Percentiles rank a stretch among this genome's conserved stretches.
Evolutionary conservation across 2,797 vertebrate genomes (phyloP).

Genomic region (Tokudaia tokunoshimensis): DNA sequence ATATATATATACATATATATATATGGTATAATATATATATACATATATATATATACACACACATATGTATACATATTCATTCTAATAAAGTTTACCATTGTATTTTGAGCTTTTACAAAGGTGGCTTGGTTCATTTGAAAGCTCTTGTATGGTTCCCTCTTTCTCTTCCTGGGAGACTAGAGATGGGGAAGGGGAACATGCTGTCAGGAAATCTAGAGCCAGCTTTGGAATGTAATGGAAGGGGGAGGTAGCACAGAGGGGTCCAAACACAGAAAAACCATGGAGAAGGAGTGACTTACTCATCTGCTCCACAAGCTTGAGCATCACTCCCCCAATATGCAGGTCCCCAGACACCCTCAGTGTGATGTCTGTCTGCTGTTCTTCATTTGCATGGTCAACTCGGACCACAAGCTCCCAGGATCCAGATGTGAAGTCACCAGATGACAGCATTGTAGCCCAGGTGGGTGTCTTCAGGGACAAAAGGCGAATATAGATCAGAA

Average conservation of each 20-base stretch:
- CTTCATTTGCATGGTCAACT: slow-evolving; percentile 91
- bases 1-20: no score
- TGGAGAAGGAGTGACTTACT: slow-evolving; percentile 90
- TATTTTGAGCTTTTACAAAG: background rate
- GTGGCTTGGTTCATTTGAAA: background rate
- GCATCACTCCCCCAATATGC: slow-evolving; percentile 98
- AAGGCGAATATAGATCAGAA: background rate
- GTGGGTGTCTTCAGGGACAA: slow-evolving; percentile 70
- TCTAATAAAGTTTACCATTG: background rate
- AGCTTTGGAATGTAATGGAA: background rate
- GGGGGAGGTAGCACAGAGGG: background rate
- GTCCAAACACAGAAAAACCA: background rate
- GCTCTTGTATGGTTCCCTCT: background rate
- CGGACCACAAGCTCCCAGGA: slow-evolving; percentile 94
- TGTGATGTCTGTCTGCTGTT: slow-evolving; percentile 86
- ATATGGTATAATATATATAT: no score
- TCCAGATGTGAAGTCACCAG: slow-evolving; percentile 89
- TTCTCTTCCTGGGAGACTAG: background rate
- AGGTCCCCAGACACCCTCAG: slow-evolving; percentile 95
- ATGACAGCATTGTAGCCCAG: slow-evolving; percentile 89
- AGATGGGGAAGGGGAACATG: no score
- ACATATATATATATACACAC: no score
- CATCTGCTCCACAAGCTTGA: slow-evolving; percentile 96
- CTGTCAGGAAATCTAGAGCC: background rate
- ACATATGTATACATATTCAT: rapidly evolving